Base-by-base conservation (phyloP, 1,140 invertebrate genomes). In the Metopolophium dirhodum region DNA sequence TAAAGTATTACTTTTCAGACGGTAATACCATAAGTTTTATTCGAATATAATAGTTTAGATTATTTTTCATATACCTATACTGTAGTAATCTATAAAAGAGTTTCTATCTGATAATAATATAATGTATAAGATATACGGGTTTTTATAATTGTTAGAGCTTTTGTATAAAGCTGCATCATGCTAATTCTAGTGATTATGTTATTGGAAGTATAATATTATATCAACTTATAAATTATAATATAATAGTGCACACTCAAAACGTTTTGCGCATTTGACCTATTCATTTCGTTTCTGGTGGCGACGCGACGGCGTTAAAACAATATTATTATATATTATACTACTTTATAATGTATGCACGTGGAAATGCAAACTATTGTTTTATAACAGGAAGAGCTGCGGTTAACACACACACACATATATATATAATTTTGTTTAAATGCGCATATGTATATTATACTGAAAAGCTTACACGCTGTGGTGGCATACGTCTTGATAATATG, bases 351-450 rank as follows among this genome's bases (percentile, higher is more conserved):
- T 85, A 85, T 85, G 82, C 37, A 85, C 22, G 37, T 41, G 37
- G 35, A 87, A 87, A n/a, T n/a, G 37, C 26, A 87, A 49, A 49
- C 85, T 87, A 87, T 87, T 49, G 30, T 87, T 87, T 47, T 87
- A 87, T 47, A n/a, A 18, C 26, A 30, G 22, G 26, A 86, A 9
- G 83, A 41, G 11, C 6, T 85, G 20, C 37, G 22, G 20, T 37
- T 51, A 3, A 51, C 49, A 51, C 49, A 51, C 49, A 7, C 23
- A 26, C 22, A 85, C 9, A 54, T 30, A 30, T n/a, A 61, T 61
- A 61, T 26, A 61, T 61, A 57, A 57, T 22, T 23, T 26, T 57
- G 7, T 23, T 57, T 57, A 57, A 57, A 23, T 26, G 23, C 22
- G 54, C 54, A 51, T 51, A 54, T 54, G 30, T n/a, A 30, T 68